Percentiles rank a stretch among this genome's conserved stretches.
Conservation (phyloP, 2,888 invertebrate species). For the Ectemnius lituratus region DNA sequence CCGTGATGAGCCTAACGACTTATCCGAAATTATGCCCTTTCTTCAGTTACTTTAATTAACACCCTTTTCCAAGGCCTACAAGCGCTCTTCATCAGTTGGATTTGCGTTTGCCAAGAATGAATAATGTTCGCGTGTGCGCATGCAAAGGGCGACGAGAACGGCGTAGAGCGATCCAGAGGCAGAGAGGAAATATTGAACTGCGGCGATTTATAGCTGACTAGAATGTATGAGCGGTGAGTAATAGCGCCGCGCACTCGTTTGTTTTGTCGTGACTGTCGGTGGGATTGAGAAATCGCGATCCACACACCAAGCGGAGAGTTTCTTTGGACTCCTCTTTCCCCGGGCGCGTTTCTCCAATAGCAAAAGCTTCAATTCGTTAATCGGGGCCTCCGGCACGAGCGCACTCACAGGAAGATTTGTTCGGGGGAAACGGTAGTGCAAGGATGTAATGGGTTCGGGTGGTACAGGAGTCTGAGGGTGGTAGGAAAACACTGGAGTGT, state of each 20-base stretch:
- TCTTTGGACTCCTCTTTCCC: too few species aligned
- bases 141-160: neutral
- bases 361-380: slow-evolving; percentile 35
- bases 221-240: neutral
- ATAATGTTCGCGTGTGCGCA: too few species aligned
- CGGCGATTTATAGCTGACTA: neutral
- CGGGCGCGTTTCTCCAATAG: too few species aligned
- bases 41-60: neutral
- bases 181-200: neutral
- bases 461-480: slow-evolving; percentile 25
- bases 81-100: too few species aligned
- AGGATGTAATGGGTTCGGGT: slow-evolving; percentile 27
- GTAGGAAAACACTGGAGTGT: slow-evolving; percentile 35
- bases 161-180: neutral
- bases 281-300: slow-evolving; percentile 35
- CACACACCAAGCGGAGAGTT: too few species aligned
- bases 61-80: too few species aligned
- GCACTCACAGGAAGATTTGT: slow-evolving; percentile 42
- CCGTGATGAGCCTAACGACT: slow-evolving; percentile 22
- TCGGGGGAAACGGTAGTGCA: slow-evolving; percentile 20
- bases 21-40: slow-evolving; percentile 17
- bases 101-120: too few species aligned
- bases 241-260: neutral
- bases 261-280: slow-evolving; percentile 1
- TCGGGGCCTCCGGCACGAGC: slow-evolving; percentile 2